Conservation (phyloP, 2,113 vertebrate genomes). For the Platycercus adscitus region DNA sequence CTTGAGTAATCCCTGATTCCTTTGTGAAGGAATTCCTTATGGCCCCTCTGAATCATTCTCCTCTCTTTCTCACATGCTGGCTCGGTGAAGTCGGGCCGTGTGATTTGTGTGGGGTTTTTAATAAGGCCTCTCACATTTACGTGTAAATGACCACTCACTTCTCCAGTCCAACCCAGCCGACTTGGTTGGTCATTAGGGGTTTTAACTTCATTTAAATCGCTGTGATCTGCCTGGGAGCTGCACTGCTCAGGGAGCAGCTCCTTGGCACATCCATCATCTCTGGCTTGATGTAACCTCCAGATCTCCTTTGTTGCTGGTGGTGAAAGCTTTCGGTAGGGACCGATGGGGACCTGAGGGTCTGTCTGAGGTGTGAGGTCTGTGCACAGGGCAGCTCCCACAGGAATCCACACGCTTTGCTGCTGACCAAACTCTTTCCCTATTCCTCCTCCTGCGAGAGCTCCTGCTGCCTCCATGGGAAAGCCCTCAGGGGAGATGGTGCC, state of each 20-base stretch:
- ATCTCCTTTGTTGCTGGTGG: neutral
- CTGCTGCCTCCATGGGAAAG: neutral
- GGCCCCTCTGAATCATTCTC: neutral
- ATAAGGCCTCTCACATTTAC: neutral
- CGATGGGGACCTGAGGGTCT: neutral
- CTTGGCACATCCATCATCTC: neutral
- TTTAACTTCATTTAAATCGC: neutral
- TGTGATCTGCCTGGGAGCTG: neutral
- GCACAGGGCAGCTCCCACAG: neutral
- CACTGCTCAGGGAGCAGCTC: neutral
- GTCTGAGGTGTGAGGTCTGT: neutral
- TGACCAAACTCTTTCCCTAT: neutral
- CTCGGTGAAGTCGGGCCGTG: neutral
- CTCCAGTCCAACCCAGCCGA: neutral
- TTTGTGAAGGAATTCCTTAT: too few relatives aligned
- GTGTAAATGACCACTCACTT: neutral
- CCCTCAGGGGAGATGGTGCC: neutral
- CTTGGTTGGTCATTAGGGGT: neutral
- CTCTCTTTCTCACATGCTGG: accelerated
- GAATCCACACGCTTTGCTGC: neutral
- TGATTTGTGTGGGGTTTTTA: neutral
- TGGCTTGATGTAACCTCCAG: neutral
- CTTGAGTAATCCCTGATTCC: neutral
- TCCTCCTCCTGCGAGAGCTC: neutral
- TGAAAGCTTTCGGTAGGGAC: neutral